These are phyloP conservation scores for Hypotaenidia okinawae DNA, from an alignment of 2,797 vertebrate species.

Conservation along the genomic window DNA sequence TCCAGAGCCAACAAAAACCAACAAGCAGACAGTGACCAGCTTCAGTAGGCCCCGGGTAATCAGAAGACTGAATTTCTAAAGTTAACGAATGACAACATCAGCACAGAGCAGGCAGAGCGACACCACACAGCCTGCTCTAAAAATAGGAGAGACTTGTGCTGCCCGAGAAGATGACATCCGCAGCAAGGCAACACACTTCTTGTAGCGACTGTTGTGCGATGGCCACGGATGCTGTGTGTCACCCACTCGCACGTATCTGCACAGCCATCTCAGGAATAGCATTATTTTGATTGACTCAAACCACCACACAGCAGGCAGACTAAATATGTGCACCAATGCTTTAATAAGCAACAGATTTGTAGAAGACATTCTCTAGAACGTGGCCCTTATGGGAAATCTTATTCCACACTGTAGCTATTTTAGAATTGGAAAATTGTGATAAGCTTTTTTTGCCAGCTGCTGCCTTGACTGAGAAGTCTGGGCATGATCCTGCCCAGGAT, in stretches of 20 bases:
- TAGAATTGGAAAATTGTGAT: constrained; percentile 31
- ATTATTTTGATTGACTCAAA: constrained; percentile 23
- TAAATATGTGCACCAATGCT: neutral
- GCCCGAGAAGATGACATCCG: neutral
- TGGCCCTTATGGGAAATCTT: constrained; percentile 16
- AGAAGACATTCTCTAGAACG: neutral
- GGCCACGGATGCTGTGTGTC: neutral
- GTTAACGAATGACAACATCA: neutral
- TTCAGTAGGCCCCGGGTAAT: neutral
- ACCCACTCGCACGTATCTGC: neutral
- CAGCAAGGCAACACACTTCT: neutral
- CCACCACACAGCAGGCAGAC: neutral
- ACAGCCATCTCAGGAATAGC: neutral
- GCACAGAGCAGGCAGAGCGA: neutral
- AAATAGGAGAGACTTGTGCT: neutral
- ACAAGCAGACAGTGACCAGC: neutral
- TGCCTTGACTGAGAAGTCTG: constrained; percentile 10
- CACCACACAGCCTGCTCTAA: neutral
- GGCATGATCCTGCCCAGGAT: neutral
- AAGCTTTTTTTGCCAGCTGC: neutral
- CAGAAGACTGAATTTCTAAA: neutral
- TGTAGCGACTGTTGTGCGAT: neutral
- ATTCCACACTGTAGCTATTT: neutral
- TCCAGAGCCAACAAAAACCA: constrained; percentile 7
- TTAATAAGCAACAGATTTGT: constrained; percentile 40